A percentile compares a stretch with the other conserved stretches of the same genome.
Conservation (phyloP, 1,140 invertebrate species). For the Bombus superbus region DNA sequence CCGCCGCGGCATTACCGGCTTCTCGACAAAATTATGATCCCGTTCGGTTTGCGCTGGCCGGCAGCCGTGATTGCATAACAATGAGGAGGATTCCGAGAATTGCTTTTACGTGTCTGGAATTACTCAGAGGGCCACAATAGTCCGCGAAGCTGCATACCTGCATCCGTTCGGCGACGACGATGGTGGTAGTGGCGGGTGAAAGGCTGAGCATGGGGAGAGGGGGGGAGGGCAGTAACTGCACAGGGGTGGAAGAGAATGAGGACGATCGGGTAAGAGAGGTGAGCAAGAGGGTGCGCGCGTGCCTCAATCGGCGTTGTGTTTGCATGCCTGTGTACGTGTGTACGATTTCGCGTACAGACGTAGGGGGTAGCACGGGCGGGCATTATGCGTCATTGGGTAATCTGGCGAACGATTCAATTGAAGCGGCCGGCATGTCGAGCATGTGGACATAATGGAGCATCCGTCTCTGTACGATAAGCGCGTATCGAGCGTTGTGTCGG, state of each 20-base stretch:
- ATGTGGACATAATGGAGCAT: constrained; percentile 82
- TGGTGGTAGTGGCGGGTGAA: constrained; percentile 8
- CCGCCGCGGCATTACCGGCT: constrained; percentile 51
- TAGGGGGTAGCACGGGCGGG: constrained; percentile 63
- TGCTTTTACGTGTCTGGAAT: constrained; percentile 82
- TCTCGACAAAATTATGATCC: constrained; percentile 75
- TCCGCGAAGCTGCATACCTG: constrained; percentile 71
- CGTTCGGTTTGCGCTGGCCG: constrained; percentile 65
- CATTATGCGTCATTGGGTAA: constrained; percentile 83
- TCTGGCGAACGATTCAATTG: constrained; percentile 82
- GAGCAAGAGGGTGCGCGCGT: not conserved
- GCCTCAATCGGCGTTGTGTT: not conserved
- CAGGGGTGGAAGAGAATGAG: constrained; percentile 10
- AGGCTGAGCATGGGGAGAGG: not conserved
- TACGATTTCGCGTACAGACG: constrained; percentile 10
- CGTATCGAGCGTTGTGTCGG: constrained; percentile 61
- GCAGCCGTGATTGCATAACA: constrained; percentile 80
- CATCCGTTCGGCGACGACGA: constrained; percentile 27
- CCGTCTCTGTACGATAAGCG: constrained; percentile 80
- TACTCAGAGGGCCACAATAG: constrained; percentile 73
- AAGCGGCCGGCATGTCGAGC: constrained; percentile 80
- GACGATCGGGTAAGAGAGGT: not conserved
- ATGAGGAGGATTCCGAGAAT: constrained; percentile 80
- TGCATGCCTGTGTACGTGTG: not conserved
- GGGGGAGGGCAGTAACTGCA: not conserved